Evolutionary conservation across 2,797 vertebrate genomes (phyloP).

Genomic region (Anguilla pacifica): DNA sequence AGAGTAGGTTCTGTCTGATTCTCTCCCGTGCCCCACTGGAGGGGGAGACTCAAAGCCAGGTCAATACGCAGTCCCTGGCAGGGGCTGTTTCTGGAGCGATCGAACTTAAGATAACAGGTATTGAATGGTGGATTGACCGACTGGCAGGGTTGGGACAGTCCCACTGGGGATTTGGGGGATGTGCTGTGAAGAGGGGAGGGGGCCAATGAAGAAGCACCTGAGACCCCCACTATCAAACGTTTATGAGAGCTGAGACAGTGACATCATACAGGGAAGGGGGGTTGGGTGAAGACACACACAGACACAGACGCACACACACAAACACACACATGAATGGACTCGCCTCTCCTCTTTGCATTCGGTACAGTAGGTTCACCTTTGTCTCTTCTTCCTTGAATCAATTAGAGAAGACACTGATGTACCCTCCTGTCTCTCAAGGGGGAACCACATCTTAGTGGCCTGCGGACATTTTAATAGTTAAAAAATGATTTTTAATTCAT

Average conservation of each 20-base stretch:
- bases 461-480: not conserved
- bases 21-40: not conserved
- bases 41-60: not conserved
- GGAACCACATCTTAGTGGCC: not conserved
- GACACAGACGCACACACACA: not conserved
- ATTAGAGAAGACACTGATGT: not conserved
- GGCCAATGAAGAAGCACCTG: not conserved
- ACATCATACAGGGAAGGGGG: conserved; percentile 9
- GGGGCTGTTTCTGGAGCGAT: not conserved
- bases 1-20: not conserved
- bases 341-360: not conserved
- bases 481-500: not conserved
- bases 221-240: not conserved
- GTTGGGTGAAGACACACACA: not conserved
- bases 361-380: not conserved
- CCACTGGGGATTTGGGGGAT: not conserved
- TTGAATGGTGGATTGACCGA: not conserved
- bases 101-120: not conserved
- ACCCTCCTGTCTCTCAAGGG: conserved; percentile 9
- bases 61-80: not conserved
- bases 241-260: not conserved
- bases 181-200: not conserved
- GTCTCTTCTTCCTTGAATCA: not conserved
- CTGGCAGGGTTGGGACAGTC: not conserved
- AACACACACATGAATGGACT: not conserved